Base-by-base conservation (phyloP, 2,797 vertebrate genomes). In the Myotis myotis region DNA sequence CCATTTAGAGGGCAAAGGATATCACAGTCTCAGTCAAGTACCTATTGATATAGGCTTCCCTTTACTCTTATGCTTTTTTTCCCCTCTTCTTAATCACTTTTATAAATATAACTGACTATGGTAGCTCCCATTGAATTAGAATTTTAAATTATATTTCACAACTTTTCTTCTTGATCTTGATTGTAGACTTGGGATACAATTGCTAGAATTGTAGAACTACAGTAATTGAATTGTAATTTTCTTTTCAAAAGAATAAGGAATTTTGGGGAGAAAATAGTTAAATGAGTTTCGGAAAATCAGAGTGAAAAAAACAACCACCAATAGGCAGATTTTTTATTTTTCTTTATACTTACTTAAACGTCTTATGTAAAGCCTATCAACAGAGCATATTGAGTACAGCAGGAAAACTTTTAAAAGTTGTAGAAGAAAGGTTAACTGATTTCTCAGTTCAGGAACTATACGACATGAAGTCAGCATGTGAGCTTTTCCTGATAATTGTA, bases 401-500 rank as follows among this genome's bases (percentile, higher is more conserved):
- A 97, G 97, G 96, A 97, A 95, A 97, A 98, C 94, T 97, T 97
- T 96, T 78, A 97, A 98, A 98, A 98, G 98, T 98, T 98, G 98
- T 97, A 97, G 97, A 96, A 98, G 98, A 98, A 98, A 98, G 97
- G 97, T 98, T 98, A 98, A 97, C 97, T 96, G 97, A 97, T 98
- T 98, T 98, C 97, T 98, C 98, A 98, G 97, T 98, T 98, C 97
- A 96, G 96, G 97, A 98, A 97, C 98, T 98, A 71, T 98, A 96
- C 72, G 84, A 97, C 98, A 95, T 88, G 95, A 97, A 98, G 97
- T 97, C 98, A 98, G 98, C 98, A 80, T 98, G 98, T 91, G 97
- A 92, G 94, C 98, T 98, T 98, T 98, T 98, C 98, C 98, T 98
- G 98, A 98, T 98, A 98, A 99, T 98, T 98, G 98, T 98, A 98